Base-by-base conservation (phyloP, 2,797 vertebrate species). In the Caiman crocodilus region DNA sequence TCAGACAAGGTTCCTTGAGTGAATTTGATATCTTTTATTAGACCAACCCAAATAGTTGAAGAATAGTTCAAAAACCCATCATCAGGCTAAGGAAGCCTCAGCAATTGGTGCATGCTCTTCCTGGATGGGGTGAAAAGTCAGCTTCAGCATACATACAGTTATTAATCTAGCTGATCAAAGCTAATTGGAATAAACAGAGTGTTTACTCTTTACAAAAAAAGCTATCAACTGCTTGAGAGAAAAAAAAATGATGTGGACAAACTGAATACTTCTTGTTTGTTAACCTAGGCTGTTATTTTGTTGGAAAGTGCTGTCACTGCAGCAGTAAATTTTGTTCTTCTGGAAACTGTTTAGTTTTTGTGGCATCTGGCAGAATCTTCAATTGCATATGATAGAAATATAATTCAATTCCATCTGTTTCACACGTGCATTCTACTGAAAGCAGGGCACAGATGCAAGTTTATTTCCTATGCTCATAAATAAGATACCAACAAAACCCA, bases 341-440 rank as follows among this genome's bases (percentile, higher is more conserved):
- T 95, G 84, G 93, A 92, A 97, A 60, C 75, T 26, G 84, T 94
- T 97, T 95, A 79, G 87, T 85, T 96, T 92, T 84, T 97, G 96
- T 93, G 87, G 95, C 95, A 97, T 97, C 96, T 97, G 97, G 97
- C 95, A 96, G 80, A 91, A 28, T 93, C 96, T 93, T 97, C 92
- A 94, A 74, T 97, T 95, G 94, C 89, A 67, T 96, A 80, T 96
- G 94, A 96, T 97, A 96, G 95, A 97, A 97, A 94, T 95, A 83
- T 86, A 95, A 94, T 87, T 79, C 67, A 90, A 71, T 93, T 93
- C 92, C 98, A 97, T 98, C 97, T 98, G 98, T 95, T 97, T 92
- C 84, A 96, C 97, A 97, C 14, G 64, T 94, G 90, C 8, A 30
- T 94, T 84, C 77, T 87, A 87, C 94, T 81, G 35, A 90, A 90